Percentiles rank a stretch among this genome's conserved stretches.
phyloP scores from a whole-genome alignment of 2,888 invertebrate species.

The Aromia moschata region DNA sequence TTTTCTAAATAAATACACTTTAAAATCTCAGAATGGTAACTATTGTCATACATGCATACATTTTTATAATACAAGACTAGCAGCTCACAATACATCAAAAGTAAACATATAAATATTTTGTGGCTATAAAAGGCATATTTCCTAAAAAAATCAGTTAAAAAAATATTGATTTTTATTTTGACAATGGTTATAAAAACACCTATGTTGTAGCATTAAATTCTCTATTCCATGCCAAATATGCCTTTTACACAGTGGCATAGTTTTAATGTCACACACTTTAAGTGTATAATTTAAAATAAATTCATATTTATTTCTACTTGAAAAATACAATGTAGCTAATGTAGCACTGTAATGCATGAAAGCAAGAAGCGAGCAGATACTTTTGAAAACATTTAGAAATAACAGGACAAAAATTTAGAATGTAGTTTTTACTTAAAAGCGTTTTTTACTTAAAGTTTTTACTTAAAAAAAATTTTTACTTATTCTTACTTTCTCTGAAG shows the following conservation, averaged over 20 bases:
- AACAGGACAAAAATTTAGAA: too few relatives aligned
- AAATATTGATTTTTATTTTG: neutral
- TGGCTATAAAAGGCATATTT: conserved; percentile 20
- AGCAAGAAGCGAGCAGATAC: too few relatives aligned
- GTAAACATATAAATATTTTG: conserved; percentile 10
- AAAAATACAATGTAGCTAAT: too few relatives aligned
- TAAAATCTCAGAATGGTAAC: conserved; percentile 48
- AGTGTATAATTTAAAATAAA: too few relatives aligned
- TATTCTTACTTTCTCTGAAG: too few relatives aligned
- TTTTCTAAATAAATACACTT: conserved; percentile 32
- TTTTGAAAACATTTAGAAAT: too few relatives aligned
- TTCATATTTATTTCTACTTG: too few relatives aligned
- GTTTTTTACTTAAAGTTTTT: too few relatives aligned
- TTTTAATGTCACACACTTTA: conserved; percentile 6
- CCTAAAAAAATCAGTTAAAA: neutral
- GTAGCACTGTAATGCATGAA: too few relatives aligned
- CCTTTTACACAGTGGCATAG: conserved; percentile 16
- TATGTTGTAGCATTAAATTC: neutral
- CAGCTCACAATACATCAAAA: conserved; percentile 27
- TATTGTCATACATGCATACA: conserved; percentile 51
- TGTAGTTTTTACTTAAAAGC: too few relatives aligned
- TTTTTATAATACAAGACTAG: conserved; percentile 36
- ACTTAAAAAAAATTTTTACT: too few relatives aligned
- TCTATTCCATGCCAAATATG: conserved; percentile 4
- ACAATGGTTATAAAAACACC: neutral